Evolutionary conservation across 2,888 invertebrate genomes (phyloP), one percentile per base, ranked within the genome.

Genomic region (Melieria omissa): DNA sequence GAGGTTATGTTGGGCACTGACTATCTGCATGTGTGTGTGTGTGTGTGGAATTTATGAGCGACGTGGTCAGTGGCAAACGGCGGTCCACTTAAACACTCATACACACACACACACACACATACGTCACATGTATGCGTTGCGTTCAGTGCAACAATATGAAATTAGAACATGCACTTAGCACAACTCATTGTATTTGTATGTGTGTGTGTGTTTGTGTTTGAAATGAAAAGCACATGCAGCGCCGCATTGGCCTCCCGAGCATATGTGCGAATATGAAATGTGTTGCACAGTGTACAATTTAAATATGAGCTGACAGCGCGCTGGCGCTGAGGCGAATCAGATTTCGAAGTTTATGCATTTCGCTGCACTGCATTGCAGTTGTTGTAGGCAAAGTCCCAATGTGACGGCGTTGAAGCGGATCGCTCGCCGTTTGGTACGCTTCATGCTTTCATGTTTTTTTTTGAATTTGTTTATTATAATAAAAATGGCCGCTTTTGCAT

Each of bases 101-200:
- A 49, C 49, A 49, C 3, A 49, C 49, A 49, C 49, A 49, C 49
- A 10, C 3, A 10, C 49, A 49, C 3, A 62, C 61, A 42, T 29
- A 29, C 12, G 45, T 55, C 12, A n/a, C 54, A 55, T 55, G 29
- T 55, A 44, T 57, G 54, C 3, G 45, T 45, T 8, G 6, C n/a
- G 44, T 68, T 41, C 41, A 61, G 41, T 68, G 45, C 52, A 61
- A 44, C 9, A 14, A 61, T 61, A 41, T 46, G n/a, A 66, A 71
- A 55, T 71, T 66, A 66, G 66, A 62, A 71, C 71, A 66, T 66
- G 55, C 52, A 71, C 66, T 46, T 44, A 52, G 52, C 29, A 44
- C 9, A 10, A 57, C 29, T 45, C 16, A n/a, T n/a, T 52, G 49
- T 49, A 49, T 4, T 0, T 63, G 63, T 46, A 5, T 63, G 63